Evolutionary conservation across 2,797 vertebrate genomes (phyloP).

Genomic region (Pipistrellus pygmaeus): DNA sequence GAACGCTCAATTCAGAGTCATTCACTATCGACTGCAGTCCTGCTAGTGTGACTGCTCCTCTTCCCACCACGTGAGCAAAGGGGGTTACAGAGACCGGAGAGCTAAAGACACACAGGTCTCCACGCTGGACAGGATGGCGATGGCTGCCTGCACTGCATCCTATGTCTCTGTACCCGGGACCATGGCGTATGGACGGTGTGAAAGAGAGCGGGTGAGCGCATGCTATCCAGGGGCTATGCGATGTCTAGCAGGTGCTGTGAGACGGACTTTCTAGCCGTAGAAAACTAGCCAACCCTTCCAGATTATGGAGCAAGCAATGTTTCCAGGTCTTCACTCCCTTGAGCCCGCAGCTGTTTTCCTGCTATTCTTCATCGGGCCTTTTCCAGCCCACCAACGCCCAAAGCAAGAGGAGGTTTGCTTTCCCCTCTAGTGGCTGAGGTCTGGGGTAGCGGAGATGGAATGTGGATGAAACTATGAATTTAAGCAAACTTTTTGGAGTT

Average conservation of each 20-base stretch:
- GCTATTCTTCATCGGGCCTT: neutral
- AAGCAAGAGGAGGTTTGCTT: neutral
- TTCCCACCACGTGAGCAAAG: too few species aligned
- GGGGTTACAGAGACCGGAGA: neutral
- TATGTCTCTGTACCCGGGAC: neutral
- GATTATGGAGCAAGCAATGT: accelerated
- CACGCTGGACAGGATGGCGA: accelerated
- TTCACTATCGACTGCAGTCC: neutral
- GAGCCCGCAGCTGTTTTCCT: neutral
- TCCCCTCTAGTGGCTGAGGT: constrained; percentile 37
- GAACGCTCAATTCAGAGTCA: neutral
- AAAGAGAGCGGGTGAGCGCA: neutral
- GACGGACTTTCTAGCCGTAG: neutral
- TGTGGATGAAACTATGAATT: constrained; percentile 43
- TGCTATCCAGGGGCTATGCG: neutral
- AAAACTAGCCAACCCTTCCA: neutral
- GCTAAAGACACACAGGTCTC: neutral
- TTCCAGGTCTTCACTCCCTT: neutral
- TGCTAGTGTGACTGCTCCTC: neutral
- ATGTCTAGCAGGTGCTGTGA: neutral
- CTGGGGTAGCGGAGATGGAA: constrained; percentile 40
- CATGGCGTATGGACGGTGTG: accelerated
- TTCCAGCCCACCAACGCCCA: neutral
- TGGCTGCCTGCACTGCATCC: accelerated
- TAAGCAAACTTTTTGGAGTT: neutral